Evolutionary conservation across 2,113 vertebrate genomes (phyloP).

Genomic region (Bos taurus): DNA sequence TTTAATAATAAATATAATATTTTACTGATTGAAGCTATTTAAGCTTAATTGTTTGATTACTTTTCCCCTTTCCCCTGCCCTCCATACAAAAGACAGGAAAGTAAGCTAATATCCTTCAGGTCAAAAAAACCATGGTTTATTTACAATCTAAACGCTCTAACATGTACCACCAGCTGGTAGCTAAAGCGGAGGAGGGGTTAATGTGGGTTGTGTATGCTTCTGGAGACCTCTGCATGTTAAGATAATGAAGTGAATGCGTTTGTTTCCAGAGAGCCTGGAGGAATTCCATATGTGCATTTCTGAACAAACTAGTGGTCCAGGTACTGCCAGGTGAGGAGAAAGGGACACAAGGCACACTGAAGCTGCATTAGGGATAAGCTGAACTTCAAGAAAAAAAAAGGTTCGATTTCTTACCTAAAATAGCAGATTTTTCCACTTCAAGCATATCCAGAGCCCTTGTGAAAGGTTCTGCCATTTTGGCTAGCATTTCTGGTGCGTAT

Average conservation of each 20-base stretch:
- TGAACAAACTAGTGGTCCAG: background rate
- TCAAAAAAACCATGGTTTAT: background rate
- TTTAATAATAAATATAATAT: background rate
- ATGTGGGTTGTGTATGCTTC: no score
- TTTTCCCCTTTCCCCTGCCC: background rate
- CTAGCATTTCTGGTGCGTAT: constrained; percentile 90
- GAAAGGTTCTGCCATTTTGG: constrained; percentile 90
- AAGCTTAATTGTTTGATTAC: background rate
- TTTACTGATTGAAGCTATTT: background rate
- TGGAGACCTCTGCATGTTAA: background rate
- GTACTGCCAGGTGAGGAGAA: background rate
- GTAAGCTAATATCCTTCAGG: background rate
- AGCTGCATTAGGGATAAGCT: background rate
- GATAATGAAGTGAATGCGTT: background rate
- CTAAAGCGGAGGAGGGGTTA: background rate
- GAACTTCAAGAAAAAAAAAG: background rate
- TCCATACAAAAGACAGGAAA: background rate
- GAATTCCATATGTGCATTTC: background rate
- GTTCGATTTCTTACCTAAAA: constrained; percentile 86
- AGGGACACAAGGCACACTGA: background rate
- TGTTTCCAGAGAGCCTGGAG: background rate
- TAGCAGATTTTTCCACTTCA: constrained; percentile 91
- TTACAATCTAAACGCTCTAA: background rate
- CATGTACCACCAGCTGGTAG: background rate
- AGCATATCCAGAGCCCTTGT: constrained; percentile 88